Percentiles rank a stretch among this genome's conserved stretches.
Evolutionary conservation across 2,888 invertebrate genomes (phyloP).

Genomic region (Pachycephus smyrnensis): DNA sequence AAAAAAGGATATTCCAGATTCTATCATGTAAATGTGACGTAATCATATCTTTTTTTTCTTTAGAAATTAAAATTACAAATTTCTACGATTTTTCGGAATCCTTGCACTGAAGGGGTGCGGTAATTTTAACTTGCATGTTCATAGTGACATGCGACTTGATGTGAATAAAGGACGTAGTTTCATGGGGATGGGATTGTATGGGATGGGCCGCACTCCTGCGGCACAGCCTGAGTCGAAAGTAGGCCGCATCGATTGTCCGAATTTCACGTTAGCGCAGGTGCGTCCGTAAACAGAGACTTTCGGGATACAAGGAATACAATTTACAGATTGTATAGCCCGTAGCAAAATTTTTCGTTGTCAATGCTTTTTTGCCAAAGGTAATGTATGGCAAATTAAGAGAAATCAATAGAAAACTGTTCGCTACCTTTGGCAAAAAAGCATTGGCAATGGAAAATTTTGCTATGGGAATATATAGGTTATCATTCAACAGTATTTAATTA

Average conservation of each 20-base stretch:
- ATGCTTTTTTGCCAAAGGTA: too few species aligned
- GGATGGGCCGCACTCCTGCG: conserved; percentile 3
- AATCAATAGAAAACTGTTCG: too few species aligned
- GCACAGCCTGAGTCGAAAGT: conserved; percentile 6
- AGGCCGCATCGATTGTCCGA: conserved; percentile 24
- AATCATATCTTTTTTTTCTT: background rate
- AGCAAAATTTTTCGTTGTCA: too few species aligned
- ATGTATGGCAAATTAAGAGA: too few species aligned
- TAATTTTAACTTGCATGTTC: background rate
- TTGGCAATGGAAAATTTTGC: too few species aligned
- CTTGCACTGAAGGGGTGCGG: background rate
- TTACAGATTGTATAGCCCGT: background rate
- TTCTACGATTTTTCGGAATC: background rate
- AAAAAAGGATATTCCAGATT: too few species aligned
- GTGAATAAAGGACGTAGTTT: background rate
- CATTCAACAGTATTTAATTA: background rate
- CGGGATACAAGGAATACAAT: background rate
- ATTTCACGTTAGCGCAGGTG: conserved; percentile 7
- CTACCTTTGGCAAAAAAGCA: too few species aligned
- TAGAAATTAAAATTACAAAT: background rate
- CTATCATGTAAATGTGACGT: background rate
- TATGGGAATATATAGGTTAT: background rate
- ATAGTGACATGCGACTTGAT: background rate
- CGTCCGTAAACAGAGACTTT: conserved; percentile 5
- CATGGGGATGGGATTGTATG: conserved; percentile 3